Percentiles rank a stretch among this genome's conserved stretches.
phyloP scores from a whole-genome alignment of 1,140 invertebrate genomes.

The Probaryconus sp. region DNA sequence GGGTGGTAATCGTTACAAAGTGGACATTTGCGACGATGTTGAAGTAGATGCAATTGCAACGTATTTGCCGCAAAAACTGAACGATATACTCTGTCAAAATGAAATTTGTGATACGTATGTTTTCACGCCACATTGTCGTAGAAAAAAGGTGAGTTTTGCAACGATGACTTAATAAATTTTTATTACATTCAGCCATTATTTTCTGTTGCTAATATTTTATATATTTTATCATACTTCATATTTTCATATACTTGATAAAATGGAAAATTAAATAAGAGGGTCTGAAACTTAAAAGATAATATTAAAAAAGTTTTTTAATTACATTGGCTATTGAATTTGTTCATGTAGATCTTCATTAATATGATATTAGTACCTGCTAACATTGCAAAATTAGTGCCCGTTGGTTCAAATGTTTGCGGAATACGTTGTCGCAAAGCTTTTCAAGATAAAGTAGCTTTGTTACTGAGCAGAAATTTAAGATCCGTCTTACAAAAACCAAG shows the following conservation, averaged over 20 bases:
- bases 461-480: constrained; percentile 65
- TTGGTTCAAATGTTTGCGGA: constrained; percentile 63
- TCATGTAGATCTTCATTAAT: constrained; percentile 62
- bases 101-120: constrained; percentile 64
- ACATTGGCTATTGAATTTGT: too few species aligned
- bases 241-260: too few species aligned
- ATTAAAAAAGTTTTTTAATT: too few species aligned
- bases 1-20: constrained; percentile 63
- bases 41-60: constrained; percentile 59
- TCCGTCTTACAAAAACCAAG: constrained; percentile 63
- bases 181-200: too few species aligned
- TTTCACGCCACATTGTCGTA: constrained; percentile 63
- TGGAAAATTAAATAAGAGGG: too few species aligned
- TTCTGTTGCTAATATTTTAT: too few species aligned
- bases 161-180: too few species aligned
- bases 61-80: constrained; percentile 65
- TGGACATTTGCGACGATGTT: constrained; percentile 62
- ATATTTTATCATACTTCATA: too few species aligned
- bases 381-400: constrained; percentile 60
- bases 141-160: constrained; percentile 56
- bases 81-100: constrained; percentile 63
- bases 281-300: too few species aligned
- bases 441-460: constrained; percentile 67
- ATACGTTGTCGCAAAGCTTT: constrained; percentile 67
- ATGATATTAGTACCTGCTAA: constrained; percentile 65